A percentile compares a stretch with the other conserved stretches of the same genome.
Conservation (phyloP, 2,888 invertebrate species). For the Stratiomys singularior region DNA sequence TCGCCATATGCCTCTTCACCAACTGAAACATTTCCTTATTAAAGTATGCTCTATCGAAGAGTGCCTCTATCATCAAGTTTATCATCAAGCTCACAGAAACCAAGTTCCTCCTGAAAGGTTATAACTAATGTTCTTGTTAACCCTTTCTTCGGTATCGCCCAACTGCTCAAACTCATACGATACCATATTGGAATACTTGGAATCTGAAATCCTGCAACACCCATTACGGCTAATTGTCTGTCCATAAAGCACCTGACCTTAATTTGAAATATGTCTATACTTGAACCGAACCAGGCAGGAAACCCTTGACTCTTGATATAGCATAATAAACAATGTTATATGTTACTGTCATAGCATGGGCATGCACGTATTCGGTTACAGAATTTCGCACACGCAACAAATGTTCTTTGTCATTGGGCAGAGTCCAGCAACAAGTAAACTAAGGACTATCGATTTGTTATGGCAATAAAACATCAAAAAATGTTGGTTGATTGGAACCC, state of each 20-base stretch:
- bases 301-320: conserved; percentile 18
- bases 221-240: conserved; percentile 40
- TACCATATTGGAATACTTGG: neutral
- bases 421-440: neutral
- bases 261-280: conserved; percentile 29
- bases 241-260: conserved; percentile 41
- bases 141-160: neutral
- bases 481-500: neutral
- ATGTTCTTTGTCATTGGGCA: neutral
- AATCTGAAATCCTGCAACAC: conserved; percentile 23
- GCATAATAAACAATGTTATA: conserved; percentile 17
- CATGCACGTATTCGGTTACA: neutral
- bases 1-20: neutral
- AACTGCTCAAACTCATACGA: neutral
- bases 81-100: neutral
- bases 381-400: conserved; percentile 21
- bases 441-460: conserved; percentile 3
- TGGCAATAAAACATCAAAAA: neutral
- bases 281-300: neutral
- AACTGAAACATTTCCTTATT: neutral
- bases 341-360: conserved; percentile 6
- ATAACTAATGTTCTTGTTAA: neutral
- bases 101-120: neutral
- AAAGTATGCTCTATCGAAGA: too few relatives aligned
- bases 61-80: too few relatives aligned